Base-by-base conservation (phyloP, 1,140 invertebrate genomes). In the Diorhabda sublineata region DNA sequence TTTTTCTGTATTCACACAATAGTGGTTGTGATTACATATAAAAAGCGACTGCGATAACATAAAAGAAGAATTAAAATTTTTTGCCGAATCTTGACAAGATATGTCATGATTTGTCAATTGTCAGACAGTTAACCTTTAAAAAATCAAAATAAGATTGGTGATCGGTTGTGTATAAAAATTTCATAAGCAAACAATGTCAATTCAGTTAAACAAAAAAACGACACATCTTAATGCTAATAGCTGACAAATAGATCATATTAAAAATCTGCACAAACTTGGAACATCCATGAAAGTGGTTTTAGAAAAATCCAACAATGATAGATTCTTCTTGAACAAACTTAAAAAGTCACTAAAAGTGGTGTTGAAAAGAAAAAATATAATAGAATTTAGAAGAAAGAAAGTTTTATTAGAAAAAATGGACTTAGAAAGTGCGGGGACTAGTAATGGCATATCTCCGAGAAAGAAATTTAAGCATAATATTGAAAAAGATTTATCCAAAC, bases 401-500 rank as follows among this genome's bases (percentile, higher is more conserved):
- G 47, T 52, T 52, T 52, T 8, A 6, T 3, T 52, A 60, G 26
- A 2, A n/a, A 11, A 60, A 56, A 64, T 64, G 63, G 63, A 64
- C 41, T 41, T 64, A 41, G 47, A 56, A 64, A n/a, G 26, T 41
- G 61, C 61, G n/a, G 61, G 61, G 8, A 58, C 59, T 4, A 65
- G 64, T 42, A 60, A 59, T 45, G 65, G 43, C 5, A 64, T 57
- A n/a, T 67, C 73, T 59, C 69, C 71, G 7, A 70, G 64, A 42
- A 74, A 74, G 64, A 74, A 74, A 58, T 47, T 63, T 11, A 72
- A 67, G 65, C 8, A 61, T 58, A 43, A n/a, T 8, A 42, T 44
- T n/a, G 64, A 61, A 56, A 66, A 64, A 62, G 63, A 65, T 42
- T 9, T 56, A 9, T 26, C 6, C 6, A 61, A 71, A 65, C 43